These are phyloP conservation scores for Rhincodon typus DNA, from an alignment of 2,797 vertebrate species.

Conservation along the genomic window DNA sequence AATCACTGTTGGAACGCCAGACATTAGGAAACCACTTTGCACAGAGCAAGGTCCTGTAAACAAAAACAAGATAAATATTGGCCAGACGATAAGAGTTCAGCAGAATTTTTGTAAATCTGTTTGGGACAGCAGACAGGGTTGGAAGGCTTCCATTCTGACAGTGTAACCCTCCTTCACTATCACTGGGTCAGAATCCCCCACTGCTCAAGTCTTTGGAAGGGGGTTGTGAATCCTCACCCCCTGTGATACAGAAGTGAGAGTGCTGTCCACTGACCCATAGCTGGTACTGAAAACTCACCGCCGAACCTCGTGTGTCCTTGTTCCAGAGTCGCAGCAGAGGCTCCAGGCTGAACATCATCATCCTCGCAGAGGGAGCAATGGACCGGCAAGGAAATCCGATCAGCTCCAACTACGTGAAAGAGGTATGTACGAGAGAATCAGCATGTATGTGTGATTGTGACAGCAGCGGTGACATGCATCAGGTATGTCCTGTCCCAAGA, in stretches of 20 bases:
- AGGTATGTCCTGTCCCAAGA: not conserved
- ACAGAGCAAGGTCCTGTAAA: not conserved
- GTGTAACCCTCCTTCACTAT: not conserved
- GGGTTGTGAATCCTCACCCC: not conserved
- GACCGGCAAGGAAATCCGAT: constrained; percentile 71
- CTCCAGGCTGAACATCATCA: constrained; percentile 87
- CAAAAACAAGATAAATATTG: not conserved
- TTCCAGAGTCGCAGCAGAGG: constrained; percentile 78
- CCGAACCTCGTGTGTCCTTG: not conserved
- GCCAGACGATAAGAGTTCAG: not conserved
- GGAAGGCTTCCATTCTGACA: not conserved
- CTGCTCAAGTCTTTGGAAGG: not conserved
- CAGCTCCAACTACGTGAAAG: constrained; percentile 77
- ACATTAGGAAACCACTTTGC: not conserved
- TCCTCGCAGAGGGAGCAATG: constrained; percentile 86
- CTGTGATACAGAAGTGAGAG: not conserved
- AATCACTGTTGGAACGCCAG: not conserved
- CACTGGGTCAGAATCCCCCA: not conserved
- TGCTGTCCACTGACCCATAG: not conserved
- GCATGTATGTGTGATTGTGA: not conserved
- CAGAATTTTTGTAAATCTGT: not conserved
- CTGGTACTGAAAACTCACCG: constrained; percentile 13
- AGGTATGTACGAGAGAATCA: constrained; percentile 60
- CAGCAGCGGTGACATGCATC: not conserved
- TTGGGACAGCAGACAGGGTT: not conserved